Percentiles rank a stretch among this genome's conserved stretches.
Evolutionary conservation across 2,113 vertebrate species (phyloP).

Genomic region (Marmota monax): DNA sequence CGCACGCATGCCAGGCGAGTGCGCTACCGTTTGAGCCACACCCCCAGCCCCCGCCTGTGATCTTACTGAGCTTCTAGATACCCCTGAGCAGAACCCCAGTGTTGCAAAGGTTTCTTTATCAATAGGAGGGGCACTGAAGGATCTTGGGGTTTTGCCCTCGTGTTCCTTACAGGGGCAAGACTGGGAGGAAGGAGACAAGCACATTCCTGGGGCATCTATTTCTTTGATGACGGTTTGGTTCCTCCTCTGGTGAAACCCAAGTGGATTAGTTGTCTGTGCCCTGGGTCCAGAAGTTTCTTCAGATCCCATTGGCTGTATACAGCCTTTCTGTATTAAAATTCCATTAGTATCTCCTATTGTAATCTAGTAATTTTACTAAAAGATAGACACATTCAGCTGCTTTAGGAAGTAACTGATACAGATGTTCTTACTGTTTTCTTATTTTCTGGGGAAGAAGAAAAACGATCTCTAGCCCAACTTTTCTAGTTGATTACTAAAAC

Average conservation of each 20-base stretch:
- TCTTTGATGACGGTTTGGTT: not conserved
- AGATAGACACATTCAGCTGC: not conserved
- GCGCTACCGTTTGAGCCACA: too few species aligned
- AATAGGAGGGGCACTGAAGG: not conserved
- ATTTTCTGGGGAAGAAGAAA: slow-evolving; percentile 37
- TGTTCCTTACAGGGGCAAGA: not conserved
- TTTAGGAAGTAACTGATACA: not conserved
- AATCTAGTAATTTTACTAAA: slow-evolving; percentile 19
- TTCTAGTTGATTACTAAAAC: slow-evolving; percentile 30
- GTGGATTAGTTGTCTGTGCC: not conserved
- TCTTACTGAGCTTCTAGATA: not conserved
- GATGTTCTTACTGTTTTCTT: slow-evolving; percentile 37
- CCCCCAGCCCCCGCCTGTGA: not conserved
- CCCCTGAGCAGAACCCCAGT: not conserved
- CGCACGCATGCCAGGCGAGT: too few species aligned
- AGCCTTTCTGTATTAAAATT: slow-evolving; percentile 42
- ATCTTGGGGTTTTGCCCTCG: not conserved
- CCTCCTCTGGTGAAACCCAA: not conserved
- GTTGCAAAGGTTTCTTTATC: slow-evolving; percentile 4
- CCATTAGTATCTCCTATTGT: not conserved
- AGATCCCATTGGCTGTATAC: not conserved
- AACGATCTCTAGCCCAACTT: not conserved
- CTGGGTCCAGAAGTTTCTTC: slow-evolving; percentile 37
- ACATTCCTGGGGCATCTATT: not conserved
- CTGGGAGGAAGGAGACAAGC: not conserved